Evolutionary conservation across 2,113 vertebrate genomes (phyloP).

Genomic region (Erythrocercus mccallii): DNA sequence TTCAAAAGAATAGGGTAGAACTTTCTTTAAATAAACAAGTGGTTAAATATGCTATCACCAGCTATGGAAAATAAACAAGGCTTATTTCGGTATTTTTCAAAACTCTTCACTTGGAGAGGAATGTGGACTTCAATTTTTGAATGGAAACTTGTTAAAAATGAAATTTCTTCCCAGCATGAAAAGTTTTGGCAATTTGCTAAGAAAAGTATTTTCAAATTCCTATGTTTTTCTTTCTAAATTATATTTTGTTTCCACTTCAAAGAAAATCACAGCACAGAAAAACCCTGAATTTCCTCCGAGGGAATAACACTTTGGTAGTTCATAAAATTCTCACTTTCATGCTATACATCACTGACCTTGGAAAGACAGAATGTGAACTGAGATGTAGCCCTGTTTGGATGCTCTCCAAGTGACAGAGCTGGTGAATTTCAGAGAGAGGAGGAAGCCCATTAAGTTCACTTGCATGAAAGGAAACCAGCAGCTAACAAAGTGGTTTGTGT

Average conservation of each 20-base stretch:
- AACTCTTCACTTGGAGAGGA: not conserved
- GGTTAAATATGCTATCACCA: not conserved
- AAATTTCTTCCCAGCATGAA: slow-evolving; percentile 3
- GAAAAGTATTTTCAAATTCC: slow-evolving; percentile 23
- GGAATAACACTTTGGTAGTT: slow-evolving; percentile 12
- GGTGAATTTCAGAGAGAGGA: not conserved
- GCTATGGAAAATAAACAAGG: not conserved
- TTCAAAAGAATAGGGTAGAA: not conserved
- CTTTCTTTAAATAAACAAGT: not conserved
- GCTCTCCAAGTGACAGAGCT: not conserved
- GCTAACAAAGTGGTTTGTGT: slow-evolving; percentile 12
- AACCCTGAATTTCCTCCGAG: not conserved
- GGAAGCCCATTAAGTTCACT: not conserved
- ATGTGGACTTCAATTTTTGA: not conserved
- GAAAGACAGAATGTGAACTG: not conserved
- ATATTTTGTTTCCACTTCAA: slow-evolving; percentile 37
- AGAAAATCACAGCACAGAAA: not conserved
- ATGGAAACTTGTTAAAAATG: slow-evolving; percentile 16
- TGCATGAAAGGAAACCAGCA: not conserved
- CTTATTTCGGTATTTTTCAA: not conserved
- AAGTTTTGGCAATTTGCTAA: slow-evolving; percentile 30
- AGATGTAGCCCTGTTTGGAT: not conserved
- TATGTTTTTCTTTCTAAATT: slow-evolving; percentile 42
- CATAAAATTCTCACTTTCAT: slow-evolving; percentile 39
- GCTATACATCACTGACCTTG: not conserved